Evolutionary conservation across 2,888 invertebrate genomes (phyloP).

Genomic region (Alloscopus bannaensis): DNA sequence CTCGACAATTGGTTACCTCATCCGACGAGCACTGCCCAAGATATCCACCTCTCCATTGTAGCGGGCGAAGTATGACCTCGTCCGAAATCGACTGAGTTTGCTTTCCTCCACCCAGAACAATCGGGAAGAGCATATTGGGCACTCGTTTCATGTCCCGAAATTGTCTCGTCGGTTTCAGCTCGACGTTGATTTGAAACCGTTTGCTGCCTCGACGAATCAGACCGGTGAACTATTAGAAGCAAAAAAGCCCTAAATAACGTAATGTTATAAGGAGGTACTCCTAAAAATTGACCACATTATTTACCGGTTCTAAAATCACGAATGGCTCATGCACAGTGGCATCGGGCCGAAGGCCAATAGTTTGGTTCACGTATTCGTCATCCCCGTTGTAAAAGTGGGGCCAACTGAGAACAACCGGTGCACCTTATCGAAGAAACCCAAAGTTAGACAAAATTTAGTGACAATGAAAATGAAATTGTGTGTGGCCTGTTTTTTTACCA

Average conservation of each 20-base stretch:
- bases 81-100: constrained; percentile 47
- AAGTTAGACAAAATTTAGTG: not conserved
- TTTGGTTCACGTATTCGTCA: constrained; percentile 55
- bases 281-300: constrained; percentile 9
- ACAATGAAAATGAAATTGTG: not conserved
- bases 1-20: too few species aligned
- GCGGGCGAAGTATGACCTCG: constrained; percentile 19
- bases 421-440: constrained; percentile 9
- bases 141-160: constrained; percentile 56
- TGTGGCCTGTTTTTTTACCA: constrained; percentile 17
- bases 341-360: constrained; percentile 56
- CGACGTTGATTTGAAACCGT: constrained; percentile 63
- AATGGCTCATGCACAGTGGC: constrained; percentile 42
- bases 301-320: constrained; percentile 64
- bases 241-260: not conserved
- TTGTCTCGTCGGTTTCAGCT: constrained; percentile 46
- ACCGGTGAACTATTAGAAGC: constrained; percentile 49
- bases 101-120: constrained; percentile 67
- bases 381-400: constrained; percentile 64
- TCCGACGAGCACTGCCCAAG: too few species aligned
- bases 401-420: constrained; percentile 55
- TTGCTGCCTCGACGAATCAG: constrained; percentile 52
- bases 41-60: too few species aligned
- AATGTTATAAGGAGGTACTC: not conserved
- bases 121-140: constrained; percentile 57